These are phyloP conservation scores for Platyscapa corneri DNA, from an alignment of 1,140 invertebrate species.

Conservation along the genomic window DNA sequence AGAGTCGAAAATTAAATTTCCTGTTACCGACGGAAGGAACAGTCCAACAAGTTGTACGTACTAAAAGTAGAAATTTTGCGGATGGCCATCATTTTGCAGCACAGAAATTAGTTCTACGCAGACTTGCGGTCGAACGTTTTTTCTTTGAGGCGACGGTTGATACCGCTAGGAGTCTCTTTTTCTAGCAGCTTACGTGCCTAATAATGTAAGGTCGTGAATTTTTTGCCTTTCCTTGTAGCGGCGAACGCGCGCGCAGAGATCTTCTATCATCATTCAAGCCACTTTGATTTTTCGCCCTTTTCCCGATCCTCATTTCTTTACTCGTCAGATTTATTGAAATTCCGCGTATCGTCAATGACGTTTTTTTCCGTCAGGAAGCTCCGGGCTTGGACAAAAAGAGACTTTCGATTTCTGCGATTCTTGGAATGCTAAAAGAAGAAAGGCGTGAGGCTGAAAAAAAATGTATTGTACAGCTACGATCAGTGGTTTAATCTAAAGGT, in stretches of 20 bases:
- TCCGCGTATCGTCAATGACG: not conserved
- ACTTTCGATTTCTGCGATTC: conserved; percentile 7
- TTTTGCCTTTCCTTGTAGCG: not conserved
- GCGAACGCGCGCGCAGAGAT: not conserved
- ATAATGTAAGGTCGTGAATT: not conserved
- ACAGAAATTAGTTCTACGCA: not conserved
- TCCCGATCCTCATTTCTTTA: not conserved
- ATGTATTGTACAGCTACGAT: too few relatives aligned
- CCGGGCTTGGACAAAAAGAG: not conserved
- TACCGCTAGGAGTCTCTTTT: conserved; percentile 2
- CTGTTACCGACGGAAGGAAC: conserved; percentile 23
- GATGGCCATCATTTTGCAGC: not conserved
- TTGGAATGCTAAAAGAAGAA: not conserved
- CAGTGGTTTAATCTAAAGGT: too few relatives aligned
- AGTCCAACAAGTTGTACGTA: not conserved
- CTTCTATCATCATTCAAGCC: not conserved
- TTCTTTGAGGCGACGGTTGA: not conserved
- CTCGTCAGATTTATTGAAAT: not conserved
- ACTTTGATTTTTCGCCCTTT: not conserved
- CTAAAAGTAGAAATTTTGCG: not conserved
- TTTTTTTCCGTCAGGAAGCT: not conserved
- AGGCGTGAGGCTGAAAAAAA: too few relatives aligned
- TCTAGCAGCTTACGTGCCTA: not conserved
- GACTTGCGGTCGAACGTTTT: conserved; percentile 17
- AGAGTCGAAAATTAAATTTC: conserved; percentile 36